Evolutionary conservation across 1,140 invertebrate species (phyloP).

Genomic region (Aphelinus certus): DNA sequence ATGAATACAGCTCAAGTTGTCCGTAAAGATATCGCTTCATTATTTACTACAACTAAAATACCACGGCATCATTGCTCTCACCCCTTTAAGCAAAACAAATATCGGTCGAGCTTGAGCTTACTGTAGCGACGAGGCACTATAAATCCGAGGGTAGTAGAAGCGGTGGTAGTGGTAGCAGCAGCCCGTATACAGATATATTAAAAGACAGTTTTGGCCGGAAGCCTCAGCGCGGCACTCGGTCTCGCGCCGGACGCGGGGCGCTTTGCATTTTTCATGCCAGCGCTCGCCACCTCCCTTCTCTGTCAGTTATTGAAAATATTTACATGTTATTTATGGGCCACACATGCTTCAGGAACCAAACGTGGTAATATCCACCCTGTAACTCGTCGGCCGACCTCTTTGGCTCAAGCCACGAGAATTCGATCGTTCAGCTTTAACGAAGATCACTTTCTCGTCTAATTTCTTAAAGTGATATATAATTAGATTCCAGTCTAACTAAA

Average conservation of each 20-base stretch:
- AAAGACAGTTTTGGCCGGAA: slow-evolving; percentile 52
- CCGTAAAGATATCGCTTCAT: no score
- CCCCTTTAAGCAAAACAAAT: slow-evolving; percentile 57
- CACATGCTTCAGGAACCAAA: slow-evolving; percentile 56
- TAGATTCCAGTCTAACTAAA: no score
- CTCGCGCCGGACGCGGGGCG: slow-evolving; percentile 52
- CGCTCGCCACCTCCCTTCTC: slow-evolving; percentile 30
- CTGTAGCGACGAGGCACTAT: slow-evolving; percentile 43
- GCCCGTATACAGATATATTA: slow-evolving; percentile 57
- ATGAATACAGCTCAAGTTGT: no score
- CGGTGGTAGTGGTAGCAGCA: not conserved
- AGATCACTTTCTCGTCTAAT: no score
- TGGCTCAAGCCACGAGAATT: no score
- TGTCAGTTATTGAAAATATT: slow-evolving; percentile 63
- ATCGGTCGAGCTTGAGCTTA: slow-evolving; percentile 53
- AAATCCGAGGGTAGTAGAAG: slow-evolving; percentile 9
- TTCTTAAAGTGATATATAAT: no score
- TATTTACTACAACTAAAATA: no score
- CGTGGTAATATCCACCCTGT: slow-evolving; percentile 46
- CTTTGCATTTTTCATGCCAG: slow-evolving; percentile 62
- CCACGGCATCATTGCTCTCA: slow-evolving; percentile 3
- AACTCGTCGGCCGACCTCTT: slow-evolving; percentile 5
- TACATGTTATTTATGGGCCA: slow-evolving; percentile 63
- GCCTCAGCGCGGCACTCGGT: slow-evolving; percentile 34
- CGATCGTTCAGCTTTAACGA: no score